Percentiles rank a stretch among this genome's conserved stretches.
Conservation (phyloP, 2,113 vertebrate species). For the Mirounga angustirostris region DNA sequence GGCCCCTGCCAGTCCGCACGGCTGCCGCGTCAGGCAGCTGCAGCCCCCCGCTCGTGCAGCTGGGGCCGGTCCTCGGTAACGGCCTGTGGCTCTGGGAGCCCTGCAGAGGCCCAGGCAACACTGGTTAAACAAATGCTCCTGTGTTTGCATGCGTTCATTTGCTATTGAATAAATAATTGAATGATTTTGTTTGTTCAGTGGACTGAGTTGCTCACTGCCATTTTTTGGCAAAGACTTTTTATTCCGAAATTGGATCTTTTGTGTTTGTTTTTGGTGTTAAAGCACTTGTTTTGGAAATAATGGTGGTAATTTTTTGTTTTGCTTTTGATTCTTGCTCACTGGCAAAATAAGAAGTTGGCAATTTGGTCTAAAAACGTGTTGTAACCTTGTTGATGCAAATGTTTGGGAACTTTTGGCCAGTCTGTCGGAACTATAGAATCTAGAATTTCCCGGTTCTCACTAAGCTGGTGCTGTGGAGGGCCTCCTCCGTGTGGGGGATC, state of each 20-base stretch:
- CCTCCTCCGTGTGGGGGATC: background rate
- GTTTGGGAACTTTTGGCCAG: background rate
- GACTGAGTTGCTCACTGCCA: background rate
- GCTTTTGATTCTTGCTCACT: background rate
- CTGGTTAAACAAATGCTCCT: background rate
- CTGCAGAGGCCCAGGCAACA: fast-evolving
- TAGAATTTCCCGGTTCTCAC: background rate
- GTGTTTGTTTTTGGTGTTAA: background rate
- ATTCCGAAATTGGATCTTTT: background rate
- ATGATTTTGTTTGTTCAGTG: background rate
- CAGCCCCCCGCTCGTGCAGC: background rate
- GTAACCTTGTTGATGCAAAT: background rate
- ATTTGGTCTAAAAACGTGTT: background rate
- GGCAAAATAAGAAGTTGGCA: background rate
- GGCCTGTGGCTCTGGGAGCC: background rate
- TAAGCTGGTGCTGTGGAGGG: background rate
- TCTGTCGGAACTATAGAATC: background rate
- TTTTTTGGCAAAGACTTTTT: background rate
- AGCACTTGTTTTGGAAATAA: background rate
- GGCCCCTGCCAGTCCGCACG: fast-evolving
- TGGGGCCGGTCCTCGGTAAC: fast-evolving
- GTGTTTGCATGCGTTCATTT: background rate
- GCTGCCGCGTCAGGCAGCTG: fast-evolving
- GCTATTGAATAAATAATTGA: background rate
- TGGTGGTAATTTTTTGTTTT: background rate